phyloP scores from a whole-genome alignment of 2,113 vertebrate genomes.

The Hemibagrus wyckioides region DNA sequence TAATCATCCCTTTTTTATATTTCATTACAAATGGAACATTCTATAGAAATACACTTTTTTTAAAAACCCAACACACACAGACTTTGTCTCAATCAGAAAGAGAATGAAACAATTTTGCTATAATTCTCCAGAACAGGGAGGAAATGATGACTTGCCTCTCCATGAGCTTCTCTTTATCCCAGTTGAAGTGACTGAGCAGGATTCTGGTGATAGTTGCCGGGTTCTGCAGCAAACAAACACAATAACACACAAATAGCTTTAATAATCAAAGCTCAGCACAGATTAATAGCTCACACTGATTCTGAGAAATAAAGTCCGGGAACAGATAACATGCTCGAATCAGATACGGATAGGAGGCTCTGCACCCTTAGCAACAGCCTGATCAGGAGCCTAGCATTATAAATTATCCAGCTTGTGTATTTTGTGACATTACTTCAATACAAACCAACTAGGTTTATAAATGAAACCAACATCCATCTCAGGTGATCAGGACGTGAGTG shows the following conservation, averaged over 20 bases:
- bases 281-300: not conserved
- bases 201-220: conserved; percentile 99
- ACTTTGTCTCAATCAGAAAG: not conserved
- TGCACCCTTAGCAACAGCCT: too few species aligned
- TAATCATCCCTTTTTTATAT: too few species aligned
- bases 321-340: not conserved
- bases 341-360: too few species aligned
- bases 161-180: conserved; percentile 99
- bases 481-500: too few species aligned
- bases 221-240: conserved; percentile 76
- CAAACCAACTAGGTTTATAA: too few species aligned
- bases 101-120: not conserved
- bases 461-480: too few species aligned
- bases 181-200: conserved; percentile 99
- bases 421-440: too few species aligned
- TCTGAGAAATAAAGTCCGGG: not conserved
- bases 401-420: too few species aligned
- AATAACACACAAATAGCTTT: not conserved
- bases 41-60: too few species aligned
- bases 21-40: too few species aligned
- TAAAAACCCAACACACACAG: not conserved
- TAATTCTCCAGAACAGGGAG: not conserved
- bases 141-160: conserved; percentile 82
- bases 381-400: too few species aligned
- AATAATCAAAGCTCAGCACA: not conserved